phyloP scores from a whole-genome alignment of 2,888 invertebrate genomes.

The Seira ritae region DNA sequence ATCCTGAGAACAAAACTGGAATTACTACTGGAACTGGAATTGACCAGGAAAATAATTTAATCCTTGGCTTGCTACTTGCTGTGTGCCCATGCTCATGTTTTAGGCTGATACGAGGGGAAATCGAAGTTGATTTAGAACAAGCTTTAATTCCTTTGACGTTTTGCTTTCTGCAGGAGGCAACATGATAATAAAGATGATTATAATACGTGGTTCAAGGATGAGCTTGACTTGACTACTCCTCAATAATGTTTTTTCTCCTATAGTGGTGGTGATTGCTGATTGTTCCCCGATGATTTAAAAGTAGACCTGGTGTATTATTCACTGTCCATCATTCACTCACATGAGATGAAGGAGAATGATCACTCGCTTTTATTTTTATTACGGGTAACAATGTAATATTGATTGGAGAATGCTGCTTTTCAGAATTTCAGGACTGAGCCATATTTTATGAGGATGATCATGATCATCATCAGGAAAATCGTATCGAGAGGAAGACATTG shows the following conservation, averaged over 20 bases:
- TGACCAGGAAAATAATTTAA: neutral
- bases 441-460: neutral
- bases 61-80: neutral
- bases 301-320: conserved; percentile 5
- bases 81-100: neutral
- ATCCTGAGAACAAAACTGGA: conserved; percentile 1
- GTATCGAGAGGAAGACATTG: conserved; percentile 40
- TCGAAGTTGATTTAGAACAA: neutral
- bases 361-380: neutral
- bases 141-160: conserved; percentile 9
- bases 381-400: conserved; percentile 1
- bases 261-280: neutral
- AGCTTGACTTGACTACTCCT: neutral
- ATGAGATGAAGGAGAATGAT: neutral
- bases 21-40: conserved; percentile 8
- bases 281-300: conserved; percentile 13
- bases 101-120: neutral
- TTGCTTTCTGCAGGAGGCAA: neutral
- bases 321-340: neutral
- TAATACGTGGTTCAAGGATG: neutral
- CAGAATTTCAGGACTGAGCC: neutral
- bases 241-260: neutral
- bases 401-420: conserved; percentile 8
- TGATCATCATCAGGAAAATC: conserved; percentile 11
- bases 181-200: neutral